Conservation (phyloP, 2,797 vertebrate genomes). For the Sitta carolinensis region DNA sequence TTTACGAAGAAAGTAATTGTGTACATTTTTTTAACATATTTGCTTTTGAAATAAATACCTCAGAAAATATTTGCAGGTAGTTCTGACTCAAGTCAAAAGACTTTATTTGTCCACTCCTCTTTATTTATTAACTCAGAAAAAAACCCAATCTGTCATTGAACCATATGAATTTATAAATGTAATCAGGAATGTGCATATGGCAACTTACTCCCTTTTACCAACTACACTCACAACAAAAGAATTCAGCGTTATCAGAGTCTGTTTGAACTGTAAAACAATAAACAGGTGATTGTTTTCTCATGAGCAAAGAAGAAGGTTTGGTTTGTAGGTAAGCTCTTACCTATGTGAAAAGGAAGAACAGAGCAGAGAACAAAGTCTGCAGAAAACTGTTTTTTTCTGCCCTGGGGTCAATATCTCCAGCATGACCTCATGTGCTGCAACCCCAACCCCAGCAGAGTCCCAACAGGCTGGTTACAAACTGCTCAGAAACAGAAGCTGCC, state of each 20-base stretch:
- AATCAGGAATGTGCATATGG: conserved; percentile 5
- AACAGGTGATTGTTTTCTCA: conserved; percentile 65
- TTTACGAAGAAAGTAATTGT: not conserved
- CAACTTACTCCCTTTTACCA: conserved; percentile 29
- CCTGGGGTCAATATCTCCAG: not conserved
- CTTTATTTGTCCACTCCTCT: not conserved
- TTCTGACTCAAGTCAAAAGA: not conserved
- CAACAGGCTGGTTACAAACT: accelerated
- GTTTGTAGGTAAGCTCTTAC: conserved; percentile 31
- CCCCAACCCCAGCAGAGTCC: accelerated
- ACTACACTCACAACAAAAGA: conserved; percentile 49
- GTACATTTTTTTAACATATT: not conserved
- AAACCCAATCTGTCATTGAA: not conserved
- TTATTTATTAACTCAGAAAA: not conserved
- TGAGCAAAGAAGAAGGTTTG: conserved; percentile 27
- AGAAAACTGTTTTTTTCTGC: not conserved
- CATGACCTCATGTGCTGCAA: not conserved
- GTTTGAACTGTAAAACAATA: conserved; percentile 67
- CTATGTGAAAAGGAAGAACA: conserved; percentile 20
- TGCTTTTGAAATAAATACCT: not conserved
- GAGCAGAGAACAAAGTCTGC: not conserved
- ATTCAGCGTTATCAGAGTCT: conserved; percentile 62
- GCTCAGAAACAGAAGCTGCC: not conserved
- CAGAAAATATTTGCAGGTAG: not conserved
- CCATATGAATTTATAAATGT: not conserved